These are phyloP conservation scores for Habroteleia sp. DNA, from an alignment of 2,888 invertebrate species.

Conservation along the genomic window DNA sequence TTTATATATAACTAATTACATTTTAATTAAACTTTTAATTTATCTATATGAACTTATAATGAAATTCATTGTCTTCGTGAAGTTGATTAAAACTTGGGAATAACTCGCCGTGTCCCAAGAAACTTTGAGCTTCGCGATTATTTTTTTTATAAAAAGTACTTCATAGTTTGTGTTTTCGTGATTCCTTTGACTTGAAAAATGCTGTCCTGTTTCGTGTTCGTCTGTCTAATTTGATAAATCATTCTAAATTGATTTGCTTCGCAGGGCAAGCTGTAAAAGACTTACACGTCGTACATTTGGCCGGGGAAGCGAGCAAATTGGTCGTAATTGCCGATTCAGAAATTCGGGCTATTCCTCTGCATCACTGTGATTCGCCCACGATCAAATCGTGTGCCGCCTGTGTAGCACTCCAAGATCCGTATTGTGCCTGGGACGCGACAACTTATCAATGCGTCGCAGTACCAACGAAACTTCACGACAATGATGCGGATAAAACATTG, in stretches of 20 bases:
- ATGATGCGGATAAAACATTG: slow-evolving; percentile 83
- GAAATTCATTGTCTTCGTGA: slow-evolving; percentile 52
- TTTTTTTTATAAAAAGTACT: slow-evolving; percentile 34
- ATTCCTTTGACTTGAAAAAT: no score
- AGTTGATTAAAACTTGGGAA: slow-evolving; percentile 49
- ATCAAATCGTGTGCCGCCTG: slow-evolving; percentile 87
- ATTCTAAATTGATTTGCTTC: not conserved
- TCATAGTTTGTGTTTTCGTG: no score
- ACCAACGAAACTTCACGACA: slow-evolving; percentile 83
- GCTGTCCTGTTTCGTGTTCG: not conserved
- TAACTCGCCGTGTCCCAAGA: slow-evolving; percentile 15
- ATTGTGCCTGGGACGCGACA: slow-evolving; percentile 96
- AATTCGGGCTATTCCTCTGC: slow-evolving; percentile 91
- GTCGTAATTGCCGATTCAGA: slow-evolving; percentile 94
- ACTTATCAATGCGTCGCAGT: slow-evolving; percentile 83
- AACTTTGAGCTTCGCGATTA: slow-evolving; percentile 16
- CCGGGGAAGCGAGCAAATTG: slow-evolving; percentile 89
- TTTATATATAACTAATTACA: slow-evolving; percentile 55
- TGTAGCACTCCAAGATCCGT: slow-evolving; percentile 96
- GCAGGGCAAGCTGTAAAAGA: slow-evolving; percentile 85
- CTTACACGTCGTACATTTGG: slow-evolving; percentile 85
- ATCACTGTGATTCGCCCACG: slow-evolving; percentile 86
- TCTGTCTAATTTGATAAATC: not conserved
- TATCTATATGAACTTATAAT: slow-evolving; percentile 58
- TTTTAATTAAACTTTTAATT: slow-evolving; percentile 60